Base-by-base conservation (phyloP, 2,888 invertebrate genomes). In the Rotaria socialis region DNA sequence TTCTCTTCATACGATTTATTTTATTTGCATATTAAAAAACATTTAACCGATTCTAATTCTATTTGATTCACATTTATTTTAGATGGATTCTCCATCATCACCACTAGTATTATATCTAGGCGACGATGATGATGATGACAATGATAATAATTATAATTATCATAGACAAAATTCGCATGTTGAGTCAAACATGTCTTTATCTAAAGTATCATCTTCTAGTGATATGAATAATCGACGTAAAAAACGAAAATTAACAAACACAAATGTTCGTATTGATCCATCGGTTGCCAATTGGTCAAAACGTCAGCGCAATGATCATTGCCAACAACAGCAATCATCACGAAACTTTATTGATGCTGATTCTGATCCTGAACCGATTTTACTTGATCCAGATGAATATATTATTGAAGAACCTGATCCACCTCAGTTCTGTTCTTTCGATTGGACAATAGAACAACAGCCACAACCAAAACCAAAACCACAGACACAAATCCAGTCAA, bases 301-400 rank as follows among this genome's bases (percentile, higher is more conserved):
- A n/a, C 43, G 47, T 19, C 43, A 80, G 6, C 80, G 80, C 47
- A 80, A 80, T 47, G 80, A 47, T 14, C 24, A 43, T 80, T 10
- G 4, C n/a, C 43, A 80, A 47, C 43, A 80, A 47, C 67, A 35
- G 19, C 80, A 43, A 80, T n/a, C n/a, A n/a, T 47, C 80, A 47
- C 11, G 47, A 22, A 24, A 10, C 11, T 47, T 24, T 43, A n/a
- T 8, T 24, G 67, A 67, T 41, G 24, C 80, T 1, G 47, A 75
- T 24, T 22, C 16, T n/a, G 80, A 47, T 47, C 24, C 22, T 47
- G 80, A 80, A 47, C 80, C 47, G 1, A 47, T 80, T 47, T 19
- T 67, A 41, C 47, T 80, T 47, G 80, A 80, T 47, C 80, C 80
- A n/a, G 47, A 80, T 47, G 80, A 80, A 47, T 80, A 80, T 47